Evolutionary conservation across 2,113 vertebrate species (phyloP).

Genomic region (Speoplatyrhinus poulsoni): DNA sequence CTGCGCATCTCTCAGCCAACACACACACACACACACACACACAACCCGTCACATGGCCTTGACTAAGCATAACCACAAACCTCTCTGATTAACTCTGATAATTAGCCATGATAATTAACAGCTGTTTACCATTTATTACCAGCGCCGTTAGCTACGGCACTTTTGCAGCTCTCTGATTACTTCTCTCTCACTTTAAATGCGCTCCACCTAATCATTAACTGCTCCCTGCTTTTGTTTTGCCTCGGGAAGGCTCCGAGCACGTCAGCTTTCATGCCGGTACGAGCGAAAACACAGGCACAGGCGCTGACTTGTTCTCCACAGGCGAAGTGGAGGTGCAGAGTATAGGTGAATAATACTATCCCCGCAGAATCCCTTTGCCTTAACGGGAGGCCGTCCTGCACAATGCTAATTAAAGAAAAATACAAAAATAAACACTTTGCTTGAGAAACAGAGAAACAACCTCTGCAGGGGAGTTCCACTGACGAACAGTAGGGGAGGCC

Average conservation of each 20-base stretch:
- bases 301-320: constrained; percentile 27
- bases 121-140: constrained; percentile 15
- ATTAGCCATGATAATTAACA: constrained; percentile 55
- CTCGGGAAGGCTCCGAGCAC: constrained; percentile 34
- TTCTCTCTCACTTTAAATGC: constrained; percentile 50
- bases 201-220: constrained; percentile 55
- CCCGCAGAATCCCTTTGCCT: constrained; percentile 23
- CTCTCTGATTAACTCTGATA: constrained; percentile 46
- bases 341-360: constrained; percentile 8
- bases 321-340: constrained; percentile 1
- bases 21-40: not conserved
- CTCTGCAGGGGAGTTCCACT: constrained; percentile 44
- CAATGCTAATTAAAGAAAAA: constrained; percentile 57
- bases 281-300: constrained; percentile 16
- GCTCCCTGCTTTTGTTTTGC: constrained; percentile 12
- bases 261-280: constrained; percentile 20
- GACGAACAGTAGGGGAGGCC: constrained; percentile 40
- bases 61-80: constrained; percentile 14
- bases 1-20: constrained; percentile 18
- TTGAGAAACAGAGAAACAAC: constrained; percentile 33
- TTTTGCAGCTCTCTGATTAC: constrained; percentile 36
- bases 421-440: constrained; percentile 10
- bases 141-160: constrained; percentile 17
- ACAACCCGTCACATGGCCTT: constrained; percentile 18
- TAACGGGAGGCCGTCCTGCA: constrained; percentile 27